phyloP scores from a whole-genome alignment of 2,113 vertebrate species.

The Lepisosteus oculatus region DNA sequence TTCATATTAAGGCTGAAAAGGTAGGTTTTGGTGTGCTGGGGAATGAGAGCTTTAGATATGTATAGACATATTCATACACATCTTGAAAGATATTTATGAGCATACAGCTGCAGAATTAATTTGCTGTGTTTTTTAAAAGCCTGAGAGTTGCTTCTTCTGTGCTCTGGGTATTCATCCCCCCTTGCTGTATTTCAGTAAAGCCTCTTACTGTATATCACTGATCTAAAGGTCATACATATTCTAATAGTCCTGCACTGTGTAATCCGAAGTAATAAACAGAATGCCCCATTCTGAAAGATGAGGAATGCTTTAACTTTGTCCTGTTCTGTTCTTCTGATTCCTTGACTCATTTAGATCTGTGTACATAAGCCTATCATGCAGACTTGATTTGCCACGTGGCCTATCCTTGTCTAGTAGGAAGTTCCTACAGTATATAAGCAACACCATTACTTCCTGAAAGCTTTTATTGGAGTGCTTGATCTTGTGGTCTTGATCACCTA shows the following conservation, averaged over 20 bases:
- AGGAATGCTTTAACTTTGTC: slow-evolving; percentile 16
- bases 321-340: slow-evolving; percentile 28
- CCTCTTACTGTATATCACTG: slow-evolving; percentile 11
- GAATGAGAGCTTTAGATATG: no score
- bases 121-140: background rate
- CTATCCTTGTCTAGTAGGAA: slow-evolving; percentile 28
- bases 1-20: no score
- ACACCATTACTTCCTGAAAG: slow-evolving; percentile 4
- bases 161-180: background rate
- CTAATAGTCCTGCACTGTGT: background rate
- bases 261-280: slow-evolving; percentile 4
- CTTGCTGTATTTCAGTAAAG: slow-evolving; percentile 4
- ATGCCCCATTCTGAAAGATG: background rate
- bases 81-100: background rate
- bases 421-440: slow-evolving; percentile 9
- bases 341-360: background rate
- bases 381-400: slow-evolving; percentile 41
- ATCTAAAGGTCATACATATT: slow-evolving; percentile 6
- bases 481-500: slow-evolving; percentile 19
- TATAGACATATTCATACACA: background rate
- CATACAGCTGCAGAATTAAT: background rate
- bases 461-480: background rate
- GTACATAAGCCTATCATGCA: background rate
- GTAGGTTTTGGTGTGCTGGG: no score
- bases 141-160: background rate